Conservation (phyloP, 2,888 invertebrate genomes). For the Pocota personata region DNA sequence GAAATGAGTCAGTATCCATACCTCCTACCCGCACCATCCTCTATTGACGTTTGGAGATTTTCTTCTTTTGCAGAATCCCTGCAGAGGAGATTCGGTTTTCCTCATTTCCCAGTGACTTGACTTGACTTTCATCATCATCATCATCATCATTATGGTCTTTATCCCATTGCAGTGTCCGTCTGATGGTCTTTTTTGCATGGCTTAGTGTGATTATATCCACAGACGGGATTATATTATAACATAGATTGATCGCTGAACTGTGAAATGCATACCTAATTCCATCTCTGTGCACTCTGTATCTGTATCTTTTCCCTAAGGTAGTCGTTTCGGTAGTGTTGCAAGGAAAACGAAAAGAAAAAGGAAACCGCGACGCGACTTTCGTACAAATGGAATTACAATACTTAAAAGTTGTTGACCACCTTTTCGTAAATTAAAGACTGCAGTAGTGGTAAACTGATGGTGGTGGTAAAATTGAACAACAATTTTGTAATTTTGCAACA, state of each 20-base stretch:
- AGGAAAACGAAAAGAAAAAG: neutral
- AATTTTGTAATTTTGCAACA: conserved; percentile 40
- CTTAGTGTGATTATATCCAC: conserved; percentile 61
- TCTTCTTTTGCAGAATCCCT: conserved; percentile 42
- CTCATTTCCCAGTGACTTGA: conserved; percentile 52
- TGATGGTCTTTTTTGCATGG: conserved; percentile 43
- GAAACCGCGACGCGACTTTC: conserved; percentile 49
- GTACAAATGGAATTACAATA: conserved; percentile 67
- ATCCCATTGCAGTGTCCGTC: conserved; percentile 43
- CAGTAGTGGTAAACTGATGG: neutral
- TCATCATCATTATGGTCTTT: conserved; percentile 38
- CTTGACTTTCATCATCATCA: conserved; percentile 46
- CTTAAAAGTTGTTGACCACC: conserved; percentile 61
- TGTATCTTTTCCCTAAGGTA: conserved; percentile 49
- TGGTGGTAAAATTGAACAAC: conserved; percentile 19
- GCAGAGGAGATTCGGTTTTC: conserved; percentile 32
- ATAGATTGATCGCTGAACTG: conserved; percentile 73
- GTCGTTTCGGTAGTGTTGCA: conserved; percentile 35
- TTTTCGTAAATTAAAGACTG: conserved; percentile 59
- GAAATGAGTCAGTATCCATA: conserved; percentile 60
- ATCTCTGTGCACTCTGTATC: conserved; percentile 8
- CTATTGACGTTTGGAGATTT: neutral
- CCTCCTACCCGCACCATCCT: neutral
- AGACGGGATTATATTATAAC: conserved; percentile 70
- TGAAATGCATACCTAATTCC: conserved; percentile 73